A percentile compares a stretch with the other conserved stretches of the same genome.
Conservation (phyloP, 2,113 vertebrate genomes). For the Catharus fuscescens region DNA sequence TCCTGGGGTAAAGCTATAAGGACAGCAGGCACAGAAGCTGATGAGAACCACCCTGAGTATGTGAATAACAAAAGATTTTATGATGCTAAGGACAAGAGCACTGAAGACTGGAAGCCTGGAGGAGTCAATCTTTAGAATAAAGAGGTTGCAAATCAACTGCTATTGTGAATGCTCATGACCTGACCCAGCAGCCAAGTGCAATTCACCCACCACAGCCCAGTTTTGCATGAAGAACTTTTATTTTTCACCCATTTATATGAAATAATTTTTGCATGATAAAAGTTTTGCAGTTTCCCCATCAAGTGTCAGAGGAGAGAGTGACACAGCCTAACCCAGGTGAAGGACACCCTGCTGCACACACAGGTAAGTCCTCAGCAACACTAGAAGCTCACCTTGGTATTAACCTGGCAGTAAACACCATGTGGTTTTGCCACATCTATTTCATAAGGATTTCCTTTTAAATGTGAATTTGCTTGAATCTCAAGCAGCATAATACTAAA, state of each 20-base stretch:
- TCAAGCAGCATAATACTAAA: not conserved
- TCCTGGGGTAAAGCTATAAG: not conserved
- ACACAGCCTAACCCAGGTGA: not conserved
- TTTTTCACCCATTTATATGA: no score
- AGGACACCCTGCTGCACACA: not conserved
- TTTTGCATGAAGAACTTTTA: not conserved
- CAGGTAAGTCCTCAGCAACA: not conserved
- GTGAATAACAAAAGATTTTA: not conserved
- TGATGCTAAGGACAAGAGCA: not conserved
- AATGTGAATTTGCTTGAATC: not conserved
- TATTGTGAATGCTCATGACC: not conserved
- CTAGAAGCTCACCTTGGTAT: not conserved
- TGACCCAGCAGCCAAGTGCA: not conserved
- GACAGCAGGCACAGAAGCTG: not conserved
- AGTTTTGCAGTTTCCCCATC: not conserved
- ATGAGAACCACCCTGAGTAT: accelerated
- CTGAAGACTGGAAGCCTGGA: not conserved
- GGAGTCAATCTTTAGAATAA: not conserved
- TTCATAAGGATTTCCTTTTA: not conserved
- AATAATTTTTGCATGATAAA: no score
- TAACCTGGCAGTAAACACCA: not conserved
- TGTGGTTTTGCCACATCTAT: not conserved
- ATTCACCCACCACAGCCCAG: no score
- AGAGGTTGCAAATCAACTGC: not conserved
- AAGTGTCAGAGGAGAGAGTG: not conserved